phyloP scores from a whole-genome alignment of 2,797 vertebrate species.

The Siniperca obscura region DNA sequence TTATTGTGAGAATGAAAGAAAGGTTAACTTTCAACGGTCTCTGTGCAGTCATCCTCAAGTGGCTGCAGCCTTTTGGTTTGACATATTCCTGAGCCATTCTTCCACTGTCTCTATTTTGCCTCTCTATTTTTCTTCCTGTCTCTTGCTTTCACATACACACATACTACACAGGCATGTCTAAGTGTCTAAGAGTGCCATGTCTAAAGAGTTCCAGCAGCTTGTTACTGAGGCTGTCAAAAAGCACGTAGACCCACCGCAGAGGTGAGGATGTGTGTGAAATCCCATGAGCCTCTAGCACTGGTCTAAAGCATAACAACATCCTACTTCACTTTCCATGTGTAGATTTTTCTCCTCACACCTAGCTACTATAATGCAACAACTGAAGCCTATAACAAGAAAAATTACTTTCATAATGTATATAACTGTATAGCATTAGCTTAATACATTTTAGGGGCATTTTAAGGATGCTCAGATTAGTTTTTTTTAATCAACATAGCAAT shows the following conservation, averaged over 20 bases:
- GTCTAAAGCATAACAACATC: conserved; percentile 67
- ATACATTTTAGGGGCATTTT: not conserved
- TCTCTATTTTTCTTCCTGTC: conserved; percentile 61
- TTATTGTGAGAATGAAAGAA: conserved; percentile 69
- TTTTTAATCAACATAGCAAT: not conserved
- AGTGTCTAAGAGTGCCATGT: conserved; percentile 73
- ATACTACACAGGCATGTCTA: conserved; percentile 69
- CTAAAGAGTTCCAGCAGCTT: conserved; percentile 79
- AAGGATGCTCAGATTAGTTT: not conserved
- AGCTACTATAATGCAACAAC: conserved; percentile 13
- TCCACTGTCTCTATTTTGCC: conserved; percentile 63
- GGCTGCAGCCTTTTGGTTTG: conserved; percentile 66
- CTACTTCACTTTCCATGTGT: conserved; percentile 41
- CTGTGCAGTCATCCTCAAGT: conserved; percentile 56
- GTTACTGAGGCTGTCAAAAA: conserved; percentile 79
- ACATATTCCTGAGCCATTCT: conserved; percentile 70
- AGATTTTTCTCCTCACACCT: conserved; percentile 35
- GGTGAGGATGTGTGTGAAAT: conserved; percentile 80
- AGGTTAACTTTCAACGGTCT: conserved; percentile 46
- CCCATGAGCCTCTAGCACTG: conserved; percentile 64
- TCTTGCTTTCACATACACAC: conserved; percentile 60
- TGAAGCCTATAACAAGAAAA: not conserved
- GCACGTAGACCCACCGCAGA: conserved; percentile 76
- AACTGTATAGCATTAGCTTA: not conserved
- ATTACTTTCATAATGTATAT: not conserved